Evolutionary conservation across 2,113 vertebrate genomes (phyloP).

Genomic region (Danio rerio): DNA sequence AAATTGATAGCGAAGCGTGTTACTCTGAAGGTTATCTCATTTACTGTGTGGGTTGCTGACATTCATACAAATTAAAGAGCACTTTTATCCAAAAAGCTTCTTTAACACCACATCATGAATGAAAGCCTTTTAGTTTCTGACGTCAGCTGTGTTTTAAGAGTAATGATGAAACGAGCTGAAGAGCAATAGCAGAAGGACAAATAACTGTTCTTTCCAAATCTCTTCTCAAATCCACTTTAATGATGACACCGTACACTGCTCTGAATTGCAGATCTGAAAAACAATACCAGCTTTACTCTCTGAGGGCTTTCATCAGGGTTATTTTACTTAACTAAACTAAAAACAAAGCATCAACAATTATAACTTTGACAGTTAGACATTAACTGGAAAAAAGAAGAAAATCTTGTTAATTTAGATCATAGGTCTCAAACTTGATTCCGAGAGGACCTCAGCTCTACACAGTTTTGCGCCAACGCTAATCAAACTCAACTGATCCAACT

Average conservation of each 20-base stretch:
- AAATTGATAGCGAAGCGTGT: not conserved
- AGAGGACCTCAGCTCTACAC: too few species aligned
- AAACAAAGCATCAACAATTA: too few species aligned
- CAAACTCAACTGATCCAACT: too few species aligned
- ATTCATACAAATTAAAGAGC: not conserved
- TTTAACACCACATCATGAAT: not conserved
- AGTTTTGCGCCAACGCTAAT: too few species aligned
- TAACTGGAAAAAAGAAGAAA: too few species aligned
- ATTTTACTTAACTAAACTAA: too few species aligned
- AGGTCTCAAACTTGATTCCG: too few species aligned
- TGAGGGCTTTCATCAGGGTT: not conserved
- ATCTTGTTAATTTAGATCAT: too few species aligned
- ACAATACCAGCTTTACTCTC: not conserved
- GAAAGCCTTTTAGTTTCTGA: not conserved
- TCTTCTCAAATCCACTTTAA: not conserved
- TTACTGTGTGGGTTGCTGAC: not conserved
- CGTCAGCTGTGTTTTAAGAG: not conserved
- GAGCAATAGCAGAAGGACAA: not conserved
- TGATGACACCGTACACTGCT: not conserved
- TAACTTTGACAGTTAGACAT: too few species aligned
- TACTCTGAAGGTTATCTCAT: constrained; percentile 1
- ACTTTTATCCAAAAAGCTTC: not conserved
- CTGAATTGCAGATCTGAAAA: too few species aligned
- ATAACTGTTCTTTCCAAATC: not conserved
- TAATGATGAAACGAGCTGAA: not conserved